These are phyloP conservation scores for Rhincodon typus DNA, from an alignment of 2,797 vertebrate species.

Conservation along the genomic window DNA sequence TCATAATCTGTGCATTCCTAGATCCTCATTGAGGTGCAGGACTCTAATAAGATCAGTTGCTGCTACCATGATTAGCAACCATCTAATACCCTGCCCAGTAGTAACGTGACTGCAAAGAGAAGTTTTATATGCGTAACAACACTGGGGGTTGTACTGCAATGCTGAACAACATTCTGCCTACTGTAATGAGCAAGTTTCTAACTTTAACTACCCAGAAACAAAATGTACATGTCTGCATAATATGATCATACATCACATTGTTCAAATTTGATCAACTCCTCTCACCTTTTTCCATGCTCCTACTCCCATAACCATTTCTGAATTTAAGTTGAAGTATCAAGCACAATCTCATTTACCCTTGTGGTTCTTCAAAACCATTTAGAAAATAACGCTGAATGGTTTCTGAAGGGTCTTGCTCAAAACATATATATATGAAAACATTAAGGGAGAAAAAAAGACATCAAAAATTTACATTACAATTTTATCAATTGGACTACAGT, in stretches of 20 bases:
- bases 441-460: neutral
- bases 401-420: neutral
- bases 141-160: neutral
- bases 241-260: neutral
- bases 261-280: neutral
- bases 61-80: neutral
- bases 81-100: neutral
- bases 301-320: neutral
- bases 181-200: neutral
- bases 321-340: neutral
- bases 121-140: neutral
- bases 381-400: neutral
- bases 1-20: neutral
- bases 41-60: neutral
- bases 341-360: neutral
- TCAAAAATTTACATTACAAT: neutral
- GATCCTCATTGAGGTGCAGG: neutral
- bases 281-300: neutral
- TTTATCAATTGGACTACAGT: neutral
- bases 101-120: neutral
- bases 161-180: neutral
- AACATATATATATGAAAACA: neutral
- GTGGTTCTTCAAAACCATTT: neutral
- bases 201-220: neutral
- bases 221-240: neutral